A percentile compares a stretch with the other conserved stretches of the same genome.
Conservation (phyloP, 2,888 invertebrate genomes). For the Phyto melanocephala region DNA sequence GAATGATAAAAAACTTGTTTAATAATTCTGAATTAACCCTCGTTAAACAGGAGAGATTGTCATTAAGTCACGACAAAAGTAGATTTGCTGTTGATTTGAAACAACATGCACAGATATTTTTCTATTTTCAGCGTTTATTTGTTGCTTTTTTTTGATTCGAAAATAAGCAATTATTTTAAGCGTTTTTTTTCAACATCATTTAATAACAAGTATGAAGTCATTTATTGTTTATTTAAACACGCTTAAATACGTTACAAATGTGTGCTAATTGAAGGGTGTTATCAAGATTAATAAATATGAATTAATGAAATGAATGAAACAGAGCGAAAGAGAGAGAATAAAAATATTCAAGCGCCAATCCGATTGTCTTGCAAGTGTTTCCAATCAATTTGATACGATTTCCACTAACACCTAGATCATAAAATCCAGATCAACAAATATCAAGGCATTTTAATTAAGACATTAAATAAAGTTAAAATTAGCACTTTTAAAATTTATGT, state of each 20-base stretch:
- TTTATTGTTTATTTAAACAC: constrained; percentile 43
- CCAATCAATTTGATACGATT: constrained; percentile 44
- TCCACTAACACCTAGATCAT: background rate
- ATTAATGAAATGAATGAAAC: background rate
- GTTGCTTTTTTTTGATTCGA: background rate
- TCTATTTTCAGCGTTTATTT: background rate
- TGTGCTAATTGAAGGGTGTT: constrained; percentile 60
- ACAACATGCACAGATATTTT: constrained; percentile 31
- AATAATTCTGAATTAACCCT: background rate
- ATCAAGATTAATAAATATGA: constrained; percentile 51
- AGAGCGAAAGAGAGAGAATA: background rate
- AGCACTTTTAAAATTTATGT: background rate
- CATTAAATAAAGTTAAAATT: constrained; percentile 5
- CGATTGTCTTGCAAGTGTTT: constrained; percentile 14
- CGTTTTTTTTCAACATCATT: too few species aligned
- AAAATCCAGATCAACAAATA: background rate
- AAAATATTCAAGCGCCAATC: constrained; percentile 42
- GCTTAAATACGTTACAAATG: constrained; percentile 56
- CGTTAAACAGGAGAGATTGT: background rate
- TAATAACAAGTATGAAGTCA: constrained; percentile 53
- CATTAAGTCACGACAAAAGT: constrained; percentile 49
- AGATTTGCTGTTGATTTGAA: constrained; percentile 39
- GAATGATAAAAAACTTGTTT: too few species aligned
- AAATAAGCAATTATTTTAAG: constrained; percentile 11
- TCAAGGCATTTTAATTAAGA: constrained; percentile 14